Percentiles rank a stretch among this genome's conserved stretches.
Conservation (phyloP, 2,797 vertebrate species). For the Lindbergichthys nudifrons region DNA sequence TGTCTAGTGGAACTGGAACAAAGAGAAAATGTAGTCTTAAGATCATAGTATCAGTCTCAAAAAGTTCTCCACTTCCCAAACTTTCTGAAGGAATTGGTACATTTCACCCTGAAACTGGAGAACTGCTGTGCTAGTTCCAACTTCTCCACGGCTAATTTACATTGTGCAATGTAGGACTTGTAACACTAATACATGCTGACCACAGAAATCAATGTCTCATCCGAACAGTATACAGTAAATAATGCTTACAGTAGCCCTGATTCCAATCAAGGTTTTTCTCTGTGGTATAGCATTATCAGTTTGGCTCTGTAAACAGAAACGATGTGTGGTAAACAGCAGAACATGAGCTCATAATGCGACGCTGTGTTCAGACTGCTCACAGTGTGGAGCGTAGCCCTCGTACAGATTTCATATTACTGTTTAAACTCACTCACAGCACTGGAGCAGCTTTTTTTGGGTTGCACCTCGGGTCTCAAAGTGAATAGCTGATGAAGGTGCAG, state of each 20-base stretch:
- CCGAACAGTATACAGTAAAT: constrained; percentile 70
- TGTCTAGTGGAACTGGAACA: neutral
- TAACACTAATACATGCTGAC: constrained; percentile 76
- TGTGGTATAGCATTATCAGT: constrained; percentile 53
- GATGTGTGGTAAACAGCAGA: constrained; percentile 44
- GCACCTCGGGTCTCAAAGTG: constrained; percentile 43
- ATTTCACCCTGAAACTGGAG: constrained; percentile 45
- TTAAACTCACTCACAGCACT: constrained; percentile 37
- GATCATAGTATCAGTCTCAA: constrained; percentile 19
- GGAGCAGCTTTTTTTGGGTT: constrained; percentile 20
- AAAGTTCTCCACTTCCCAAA: constrained; percentile 28
- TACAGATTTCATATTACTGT: constrained; percentile 45
- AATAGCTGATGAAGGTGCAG: constrained; percentile 47
- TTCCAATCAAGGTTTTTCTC: constrained; percentile 62
- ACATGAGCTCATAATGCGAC: constrained; percentile 41
- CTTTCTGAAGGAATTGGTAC: constrained; percentile 30
- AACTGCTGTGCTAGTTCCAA: constrained; percentile 64
- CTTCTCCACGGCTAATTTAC: constrained; percentile 68
- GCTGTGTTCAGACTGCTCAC: constrained; percentile 23
- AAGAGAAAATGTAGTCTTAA: constrained; percentile 8
- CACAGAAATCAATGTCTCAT: constrained; percentile 80
- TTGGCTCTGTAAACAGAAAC: constrained; percentile 39
- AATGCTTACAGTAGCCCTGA: constrained; percentile 68
- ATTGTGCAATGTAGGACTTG: constrained; percentile 75
- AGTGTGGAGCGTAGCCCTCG: constrained; percentile 24